Evolutionary conservation across 2,888 invertebrate genomes (phyloP).

Genomic region (Coenonympha arcania): DNA sequence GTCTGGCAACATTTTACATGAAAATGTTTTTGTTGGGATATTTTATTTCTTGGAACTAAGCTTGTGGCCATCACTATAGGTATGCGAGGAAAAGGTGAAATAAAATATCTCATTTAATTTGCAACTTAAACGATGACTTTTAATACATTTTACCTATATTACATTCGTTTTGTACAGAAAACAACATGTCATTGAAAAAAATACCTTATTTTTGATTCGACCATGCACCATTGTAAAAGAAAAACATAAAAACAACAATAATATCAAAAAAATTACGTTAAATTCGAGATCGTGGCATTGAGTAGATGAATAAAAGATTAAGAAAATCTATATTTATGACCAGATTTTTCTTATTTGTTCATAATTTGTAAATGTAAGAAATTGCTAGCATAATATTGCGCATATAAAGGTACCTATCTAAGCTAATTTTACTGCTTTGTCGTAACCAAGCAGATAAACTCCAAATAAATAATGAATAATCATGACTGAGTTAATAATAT

Average conservation of each 20-base stretch:
- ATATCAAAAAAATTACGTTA: constrained; percentile 64
- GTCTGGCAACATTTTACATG: too few species aligned
- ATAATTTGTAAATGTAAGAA: too few species aligned
- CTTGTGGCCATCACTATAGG: not conserved
- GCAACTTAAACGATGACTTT: constrained; percentile 72
- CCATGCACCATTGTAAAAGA: constrained; percentile 42
- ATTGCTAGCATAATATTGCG: not conserved
- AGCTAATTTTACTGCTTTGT: too few species aligned
- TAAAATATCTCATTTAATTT: constrained; percentile 54
- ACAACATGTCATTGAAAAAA: constrained; percentile 56
- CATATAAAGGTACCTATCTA: too few species aligned
- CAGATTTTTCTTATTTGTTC: constrained; percentile 20
- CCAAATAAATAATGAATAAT: too few species aligned
- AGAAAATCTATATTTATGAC: constrained; percentile 12
- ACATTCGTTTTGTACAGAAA: constrained; percentile 68
- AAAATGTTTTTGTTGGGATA: too few species aligned
- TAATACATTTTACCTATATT: constrained; percentile 70
- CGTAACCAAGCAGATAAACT: too few species aligned
- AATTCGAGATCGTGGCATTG: constrained; percentile 48
- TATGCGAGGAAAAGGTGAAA: constrained; percentile 34
- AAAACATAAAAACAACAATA: constrained; percentile 41
- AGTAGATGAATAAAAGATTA: not conserved
- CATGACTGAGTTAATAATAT: too few species aligned
- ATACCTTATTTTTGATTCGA: constrained; percentile 44
- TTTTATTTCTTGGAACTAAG: not conserved